Conservation (phyloP, 1,140 invertebrate species). For the Drusus annulatus region DNA sequence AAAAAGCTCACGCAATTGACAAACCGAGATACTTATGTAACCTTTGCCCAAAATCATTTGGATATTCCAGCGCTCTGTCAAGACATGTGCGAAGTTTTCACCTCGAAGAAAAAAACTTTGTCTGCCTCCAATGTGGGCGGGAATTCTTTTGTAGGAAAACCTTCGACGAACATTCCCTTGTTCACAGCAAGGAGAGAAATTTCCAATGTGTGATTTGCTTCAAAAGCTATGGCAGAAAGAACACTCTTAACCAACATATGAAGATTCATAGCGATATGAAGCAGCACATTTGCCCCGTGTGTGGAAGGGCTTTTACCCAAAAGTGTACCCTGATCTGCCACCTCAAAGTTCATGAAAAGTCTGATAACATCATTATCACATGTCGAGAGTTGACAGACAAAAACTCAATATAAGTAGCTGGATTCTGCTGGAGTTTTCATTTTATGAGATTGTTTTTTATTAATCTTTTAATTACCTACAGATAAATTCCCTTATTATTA, state of each 20-base stretch:
- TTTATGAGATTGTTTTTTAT: too few species aligned
- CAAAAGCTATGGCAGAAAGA: conserved; percentile 64
- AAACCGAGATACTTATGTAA: conserved; percentile 62
- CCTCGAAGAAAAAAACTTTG: conserved; percentile 62
- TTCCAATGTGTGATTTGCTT: conserved; percentile 72
- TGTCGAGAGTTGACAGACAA: too few species aligned
- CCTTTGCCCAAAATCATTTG: conserved; percentile 64
- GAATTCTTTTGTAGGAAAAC: conserved; percentile 62
- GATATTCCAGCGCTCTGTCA: conserved; percentile 62
- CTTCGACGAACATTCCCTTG: conserved; percentile 69
- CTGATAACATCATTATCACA: background rate
- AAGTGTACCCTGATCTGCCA: conserved; percentile 65
- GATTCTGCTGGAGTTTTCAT: too few species aligned
- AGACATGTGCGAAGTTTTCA: conserved; percentile 64
- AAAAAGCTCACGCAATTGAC: conserved; percentile 63
- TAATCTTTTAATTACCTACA: too few species aligned
- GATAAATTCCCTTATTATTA: too few species aligned
- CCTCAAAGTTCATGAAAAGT: conserved; percentile 60
- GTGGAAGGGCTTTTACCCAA: conserved; percentile 65
- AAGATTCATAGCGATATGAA: conserved; percentile 77
- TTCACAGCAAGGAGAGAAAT: conserved; percentile 70
- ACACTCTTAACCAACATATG: conserved; percentile 82
- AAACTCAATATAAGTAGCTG: too few species aligned
- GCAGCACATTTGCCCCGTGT: conserved; percentile 65
- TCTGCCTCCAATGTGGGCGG: conserved; percentile 65